phyloP scores from a whole-genome alignment of 2,797 vertebrate species.

The Gobio occitaniae region DNA sequence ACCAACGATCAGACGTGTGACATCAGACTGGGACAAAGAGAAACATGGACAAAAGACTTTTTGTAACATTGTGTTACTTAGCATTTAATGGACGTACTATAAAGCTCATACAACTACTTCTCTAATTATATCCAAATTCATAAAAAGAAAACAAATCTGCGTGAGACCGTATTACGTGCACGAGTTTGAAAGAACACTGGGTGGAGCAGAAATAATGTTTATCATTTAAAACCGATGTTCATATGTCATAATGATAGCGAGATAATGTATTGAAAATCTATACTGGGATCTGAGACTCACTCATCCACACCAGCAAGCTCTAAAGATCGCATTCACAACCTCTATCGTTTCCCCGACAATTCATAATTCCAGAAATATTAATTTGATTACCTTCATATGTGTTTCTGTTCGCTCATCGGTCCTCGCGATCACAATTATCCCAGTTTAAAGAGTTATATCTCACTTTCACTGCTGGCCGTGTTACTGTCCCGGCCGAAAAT shows the following conservation, averaged over 20 bases:
- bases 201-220: background rate
- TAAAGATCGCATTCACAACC: constrained; percentile 20
- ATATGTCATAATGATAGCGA: constrained; percentile 7
- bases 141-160: background rate
- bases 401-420: constrained; percentile 39
- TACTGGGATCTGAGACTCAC: constrained; percentile 18
- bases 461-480: constrained; percentile 39
- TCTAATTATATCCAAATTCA: background rate
- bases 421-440: constrained; percentile 3
- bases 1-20: background rate
- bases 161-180: background rate
- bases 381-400: constrained; percentile 50
- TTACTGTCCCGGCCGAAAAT: constrained; percentile 53
- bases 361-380: background rate
- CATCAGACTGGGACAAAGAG: background rate
- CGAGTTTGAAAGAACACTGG: background rate
- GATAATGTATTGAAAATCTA: constrained; percentile 12
- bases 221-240: background rate
- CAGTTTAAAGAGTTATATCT: constrained; percentile 41
- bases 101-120: background rate
- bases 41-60: background rate
- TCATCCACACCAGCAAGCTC: constrained; percentile 23
- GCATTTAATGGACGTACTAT: background rate
- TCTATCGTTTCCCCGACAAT: background rate
- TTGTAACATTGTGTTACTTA: constrained; percentile 9